Conservation (phyloP, 2,888 invertebrate species). For the Yponomeuta cagnagella region DNA sequence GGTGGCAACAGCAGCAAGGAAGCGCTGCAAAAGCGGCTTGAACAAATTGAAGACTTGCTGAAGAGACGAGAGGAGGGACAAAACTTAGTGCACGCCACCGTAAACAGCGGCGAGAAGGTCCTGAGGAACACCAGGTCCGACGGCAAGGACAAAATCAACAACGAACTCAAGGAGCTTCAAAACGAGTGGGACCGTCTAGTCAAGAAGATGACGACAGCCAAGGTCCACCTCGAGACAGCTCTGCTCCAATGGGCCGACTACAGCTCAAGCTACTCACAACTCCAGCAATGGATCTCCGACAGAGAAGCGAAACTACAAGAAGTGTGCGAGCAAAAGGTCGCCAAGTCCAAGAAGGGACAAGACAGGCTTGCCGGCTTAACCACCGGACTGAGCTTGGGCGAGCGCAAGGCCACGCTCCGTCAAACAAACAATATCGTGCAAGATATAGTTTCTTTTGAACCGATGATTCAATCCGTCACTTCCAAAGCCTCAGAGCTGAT, state of each 20-base stretch:
- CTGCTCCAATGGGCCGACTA: conserved; percentile 97
- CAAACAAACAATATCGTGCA: conserved; percentile 96
- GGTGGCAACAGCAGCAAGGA: conserved; percentile 87
- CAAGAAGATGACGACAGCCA: conserved; percentile 93
- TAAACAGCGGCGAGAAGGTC: conserved; percentile 93
- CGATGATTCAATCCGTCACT: conserved; percentile 96
- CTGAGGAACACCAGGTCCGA: conserved; percentile 91
- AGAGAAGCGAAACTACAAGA: conserved; percentile 94
- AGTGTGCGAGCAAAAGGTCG: conserved; percentile 89
- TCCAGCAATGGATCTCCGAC: conserved; percentile 96
- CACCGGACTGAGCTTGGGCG: conserved; percentile 85
- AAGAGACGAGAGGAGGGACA: conserved; percentile 91
- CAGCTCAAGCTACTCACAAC: conserved; percentile 92
- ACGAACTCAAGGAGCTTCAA: conserved; percentile 91
- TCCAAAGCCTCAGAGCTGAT: conserved; percentile 94
- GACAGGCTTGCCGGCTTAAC: conserved; percentile 81
- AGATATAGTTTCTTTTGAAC: conserved; percentile 97
- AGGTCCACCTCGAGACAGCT: conserved; percentile 92
- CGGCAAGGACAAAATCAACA: conserved; percentile 90
- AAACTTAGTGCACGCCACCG: conserved; percentile 88
- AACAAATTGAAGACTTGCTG: conserved; percentile 86
- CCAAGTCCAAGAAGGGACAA: conserved; percentile 85
- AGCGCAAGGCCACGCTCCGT: conserved; percentile 90
- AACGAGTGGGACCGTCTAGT: conserved; percentile 94
- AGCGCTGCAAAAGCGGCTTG: conserved; percentile 85